Conservation (phyloP, 2,113 vertebrate species). For the Cariama cristata region DNA sequence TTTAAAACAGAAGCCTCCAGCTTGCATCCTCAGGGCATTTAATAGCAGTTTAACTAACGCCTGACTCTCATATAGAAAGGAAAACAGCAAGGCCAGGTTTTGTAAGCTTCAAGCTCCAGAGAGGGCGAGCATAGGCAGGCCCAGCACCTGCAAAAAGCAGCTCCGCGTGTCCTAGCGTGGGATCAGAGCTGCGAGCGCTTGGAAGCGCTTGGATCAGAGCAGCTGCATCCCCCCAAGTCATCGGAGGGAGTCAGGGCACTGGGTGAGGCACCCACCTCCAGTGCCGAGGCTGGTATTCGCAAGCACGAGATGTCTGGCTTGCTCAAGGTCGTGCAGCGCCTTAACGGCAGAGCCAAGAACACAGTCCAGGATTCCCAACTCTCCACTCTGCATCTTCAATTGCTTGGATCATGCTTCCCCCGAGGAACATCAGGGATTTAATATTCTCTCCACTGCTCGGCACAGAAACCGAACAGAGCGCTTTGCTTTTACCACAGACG, state of each 20-base stretch:
- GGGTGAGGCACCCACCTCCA: background rate
- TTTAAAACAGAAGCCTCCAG: background rate
- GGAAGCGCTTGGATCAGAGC: background rate
- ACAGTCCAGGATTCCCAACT: background rate
- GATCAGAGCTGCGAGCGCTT: background rate
- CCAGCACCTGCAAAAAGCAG: background rate
- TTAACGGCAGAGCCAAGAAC: background rate
- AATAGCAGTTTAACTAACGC: background rate
- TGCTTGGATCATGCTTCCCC: background rate
- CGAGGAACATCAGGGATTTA: background rate
- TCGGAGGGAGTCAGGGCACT: rapidly evolving
- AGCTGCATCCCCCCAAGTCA: background rate
- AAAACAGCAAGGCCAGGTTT: background rate
- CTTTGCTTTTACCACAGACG: background rate
- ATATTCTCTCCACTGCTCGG: background rate
- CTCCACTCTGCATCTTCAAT: background rate
- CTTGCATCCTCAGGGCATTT: background rate
- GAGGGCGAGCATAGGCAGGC: background rate
- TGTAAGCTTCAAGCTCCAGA: background rate
- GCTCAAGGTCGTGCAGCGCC: background rate
- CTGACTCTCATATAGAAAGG: rapidly evolving
- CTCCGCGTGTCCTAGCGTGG: rapidly evolving
- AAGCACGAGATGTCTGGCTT: background rate
- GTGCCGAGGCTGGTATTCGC: background rate
- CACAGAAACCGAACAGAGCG: background rate